phyloP scores from a whole-genome alignment of 2,797 vertebrate species.

The Parotocinclus haroldoi region DNA sequence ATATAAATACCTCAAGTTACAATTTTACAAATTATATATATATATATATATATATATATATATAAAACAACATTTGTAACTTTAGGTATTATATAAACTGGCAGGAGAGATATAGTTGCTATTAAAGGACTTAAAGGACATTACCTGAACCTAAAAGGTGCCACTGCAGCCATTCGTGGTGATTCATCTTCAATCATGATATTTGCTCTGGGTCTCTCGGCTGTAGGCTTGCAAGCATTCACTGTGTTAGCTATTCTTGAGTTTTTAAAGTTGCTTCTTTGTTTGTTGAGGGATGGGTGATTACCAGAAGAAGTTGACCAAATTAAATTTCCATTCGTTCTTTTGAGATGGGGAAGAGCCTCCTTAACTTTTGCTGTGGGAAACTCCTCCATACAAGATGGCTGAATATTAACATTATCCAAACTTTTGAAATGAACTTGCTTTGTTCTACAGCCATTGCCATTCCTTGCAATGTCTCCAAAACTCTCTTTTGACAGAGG shows the following conservation, averaged over 20 bases:
- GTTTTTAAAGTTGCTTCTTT: slow-evolving; percentile 49
- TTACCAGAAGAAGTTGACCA: slow-evolving; percentile 38
- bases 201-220: slow-evolving; percentile 12
- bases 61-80: neutral
- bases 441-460: slow-evolving; percentile 71
- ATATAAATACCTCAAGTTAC: too few relatives aligned
- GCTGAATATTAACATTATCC: slow-evolving; percentile 55
- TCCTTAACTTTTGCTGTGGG: slow-evolving; percentile 35
- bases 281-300: slow-evolving; percentile 46
- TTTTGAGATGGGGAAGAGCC: slow-evolving; percentile 44
- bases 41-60: neutral
- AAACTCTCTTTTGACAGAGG: slow-evolving; percentile 55
- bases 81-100: neutral
- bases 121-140: slow-evolving; percentile 41
- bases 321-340: slow-evolving; percentile 64
- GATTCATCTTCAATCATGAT: slow-evolving; percentile 59
- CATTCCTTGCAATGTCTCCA: slow-evolving; percentile 57
- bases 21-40: too few relatives aligned
- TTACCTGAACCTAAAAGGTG: slow-evolving; percentile 89
- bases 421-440: slow-evolving; percentile 58
- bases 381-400: slow-evolving; percentile 22
- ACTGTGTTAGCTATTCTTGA: slow-evolving; percentile 26
- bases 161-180: slow-evolving; percentile 79
- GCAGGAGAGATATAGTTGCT: neutral
- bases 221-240: slow-evolving; percentile 38